Base-by-base conservation (phyloP, 1,140 invertebrate genomes). In the Melipona quadrifasciata region DNA sequence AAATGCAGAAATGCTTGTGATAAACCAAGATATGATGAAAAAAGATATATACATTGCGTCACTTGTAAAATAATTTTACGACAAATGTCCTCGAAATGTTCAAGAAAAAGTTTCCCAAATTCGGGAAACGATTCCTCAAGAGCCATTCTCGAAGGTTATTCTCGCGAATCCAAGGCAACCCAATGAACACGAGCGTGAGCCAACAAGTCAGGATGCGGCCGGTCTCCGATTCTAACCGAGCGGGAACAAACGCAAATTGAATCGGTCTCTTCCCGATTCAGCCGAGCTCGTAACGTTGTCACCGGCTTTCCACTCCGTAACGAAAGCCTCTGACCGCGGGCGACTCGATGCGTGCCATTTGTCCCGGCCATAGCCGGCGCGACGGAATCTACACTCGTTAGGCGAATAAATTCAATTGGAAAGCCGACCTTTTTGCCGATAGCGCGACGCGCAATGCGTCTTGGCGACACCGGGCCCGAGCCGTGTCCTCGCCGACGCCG, bases 381-480 rank as follows among this genome's bases (percentile, higher is more conserved):
- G 76, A 71, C 81, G 68, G 82, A 78, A 71, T 79, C 85, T 82
- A 80, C 82, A 89, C 90, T 92, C 89, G 90, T 92, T 90, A 91
- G 84, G 87, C 87, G 91, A 90, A 91, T 93, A 93, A 92, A 92
- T 93, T 92, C 91, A 93, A 93, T 92, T 91, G 92, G 87, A 90
- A 91, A 92, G 82, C 82, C 65, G 87, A 65, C 68, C 84, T 91
- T 92, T 92, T 93, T 91, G 83, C 86, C 82, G 86, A 90, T 90
- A 87, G 85, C 86, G 78, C 72, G 86, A 84, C 82, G 90, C 91
- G 91, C 90, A 91, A 92, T 91, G 92, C 89, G 91, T 92, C 91
- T 92, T 92, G 72, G 91, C 86, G 92, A 91, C 91, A 92, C 92
- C 82, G 85, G 53, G 39, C 1, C 24, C 81, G 27, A 72, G 47